Conservation (phyloP, 1,140 invertebrate species). For the Anadara kagoshimensis region DNA sequence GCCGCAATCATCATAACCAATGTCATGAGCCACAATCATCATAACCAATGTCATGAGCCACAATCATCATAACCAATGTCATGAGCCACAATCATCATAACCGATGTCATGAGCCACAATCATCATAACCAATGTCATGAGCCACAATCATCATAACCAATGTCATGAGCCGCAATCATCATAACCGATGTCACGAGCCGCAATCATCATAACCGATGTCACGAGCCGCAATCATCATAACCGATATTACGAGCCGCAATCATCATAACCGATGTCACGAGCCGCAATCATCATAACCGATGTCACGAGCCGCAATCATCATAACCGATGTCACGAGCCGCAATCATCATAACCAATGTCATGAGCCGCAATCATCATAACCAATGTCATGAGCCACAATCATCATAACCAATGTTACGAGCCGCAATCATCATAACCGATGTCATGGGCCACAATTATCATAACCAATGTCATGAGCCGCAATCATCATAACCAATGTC, state of each 20-base stretch:
- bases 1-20: neutral
- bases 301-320: neutral
- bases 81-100: neutral
- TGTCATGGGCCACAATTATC: too few species aligned
- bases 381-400: constrained; percentile 1
- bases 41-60: constrained; percentile 7
- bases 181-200: neutral
- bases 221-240: neutral
- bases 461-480: constrained; percentile 8
- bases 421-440: neutral
- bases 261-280: constrained; percentile 1
- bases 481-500: constrained; percentile 3
- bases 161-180: neutral
- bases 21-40: constrained; percentile 1
- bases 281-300: neutral
- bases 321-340: neutral
- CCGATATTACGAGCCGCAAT: neutral
- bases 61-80: constrained; percentile 3
- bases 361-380: constrained; percentile 6
- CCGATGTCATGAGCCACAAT: constrained; percentile 1
- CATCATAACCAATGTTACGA: constrained; percentile 7
- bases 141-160: neutral
- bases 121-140: constrained; percentile 8
- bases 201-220: neutral
- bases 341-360: constrained; percentile 3